Percentiles rank a stretch among this genome's conserved stretches.
Evolutionary conservation across 2,113 vertebrate genomes (phyloP).

Genomic region (Nipponia nippon): DNA sequence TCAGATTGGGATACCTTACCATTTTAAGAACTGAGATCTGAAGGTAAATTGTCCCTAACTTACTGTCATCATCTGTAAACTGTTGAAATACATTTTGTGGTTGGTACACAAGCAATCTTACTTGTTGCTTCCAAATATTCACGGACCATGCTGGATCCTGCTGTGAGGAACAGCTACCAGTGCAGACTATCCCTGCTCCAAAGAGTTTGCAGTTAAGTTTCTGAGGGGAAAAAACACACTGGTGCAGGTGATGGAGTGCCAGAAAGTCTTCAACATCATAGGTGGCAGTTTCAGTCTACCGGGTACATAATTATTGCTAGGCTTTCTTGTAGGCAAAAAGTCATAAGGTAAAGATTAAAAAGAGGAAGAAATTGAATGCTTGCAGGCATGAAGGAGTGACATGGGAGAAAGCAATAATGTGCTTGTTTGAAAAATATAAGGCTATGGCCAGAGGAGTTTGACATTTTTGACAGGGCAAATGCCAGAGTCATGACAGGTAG

Average conservation of each 20-base stretch:
- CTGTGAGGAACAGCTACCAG: neutral
- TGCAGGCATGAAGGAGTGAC: neutral
- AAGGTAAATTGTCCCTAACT: neutral
- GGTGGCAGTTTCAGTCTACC: neutral
- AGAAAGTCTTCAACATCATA: neutral
- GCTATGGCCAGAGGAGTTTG: neutral
- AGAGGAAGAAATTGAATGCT: neutral
- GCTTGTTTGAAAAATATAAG: neutral
- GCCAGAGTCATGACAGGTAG: neutral
- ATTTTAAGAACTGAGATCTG: neutral
- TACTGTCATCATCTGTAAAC: neutral
- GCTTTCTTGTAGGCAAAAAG: neutral
- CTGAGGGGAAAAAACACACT: neutral
- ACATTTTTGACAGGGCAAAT: conserved; percentile 29
- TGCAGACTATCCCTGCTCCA: neutral
- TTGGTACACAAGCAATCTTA: neutral
- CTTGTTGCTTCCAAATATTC: neutral
- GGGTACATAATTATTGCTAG: neutral
- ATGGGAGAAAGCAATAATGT: neutral
- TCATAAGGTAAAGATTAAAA: neutral
- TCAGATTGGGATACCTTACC: neutral
- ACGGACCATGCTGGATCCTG: neutral
- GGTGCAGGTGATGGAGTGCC: neutral
- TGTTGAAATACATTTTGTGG: neutral
- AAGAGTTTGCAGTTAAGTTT: neutral